phyloP scores from a whole-genome alignment of 2,888 invertebrate species.

The Nephrotoma flavescens region DNA sequence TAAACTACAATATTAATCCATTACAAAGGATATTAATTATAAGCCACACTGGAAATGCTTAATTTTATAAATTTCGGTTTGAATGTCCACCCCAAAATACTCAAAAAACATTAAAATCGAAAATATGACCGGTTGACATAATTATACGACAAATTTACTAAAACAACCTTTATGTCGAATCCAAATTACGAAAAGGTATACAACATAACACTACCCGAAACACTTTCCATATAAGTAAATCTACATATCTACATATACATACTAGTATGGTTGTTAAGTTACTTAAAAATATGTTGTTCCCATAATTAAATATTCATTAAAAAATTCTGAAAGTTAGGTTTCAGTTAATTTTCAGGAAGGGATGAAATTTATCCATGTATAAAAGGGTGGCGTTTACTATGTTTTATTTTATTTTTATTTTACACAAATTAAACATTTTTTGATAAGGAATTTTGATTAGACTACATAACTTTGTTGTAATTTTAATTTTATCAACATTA shows the following conservation, averaged over 20 bases:
- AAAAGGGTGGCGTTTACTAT: neutral
- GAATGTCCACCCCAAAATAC: too few relatives aligned
- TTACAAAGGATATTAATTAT: too few relatives aligned
- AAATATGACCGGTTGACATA: neutral
- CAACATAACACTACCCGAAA: neutral
- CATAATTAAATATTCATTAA: slow-evolving; percentile 4
- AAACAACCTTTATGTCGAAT: neutral
- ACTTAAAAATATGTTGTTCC: neutral
- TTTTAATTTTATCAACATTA: neutral
- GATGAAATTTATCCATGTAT: neutral
- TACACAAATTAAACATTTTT: neutral
- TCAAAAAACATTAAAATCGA: neutral
- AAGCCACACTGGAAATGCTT: too few relatives aligned
- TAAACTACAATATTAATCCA: too few relatives aligned
- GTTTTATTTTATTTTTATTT: neutral
- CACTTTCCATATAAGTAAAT: neutral
- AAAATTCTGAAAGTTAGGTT: neutral
- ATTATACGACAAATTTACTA: neutral
- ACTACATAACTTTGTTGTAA: neutral
- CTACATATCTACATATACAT: too few relatives aligned
- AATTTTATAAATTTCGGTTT: too few relatives aligned
- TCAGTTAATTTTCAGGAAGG: neutral
- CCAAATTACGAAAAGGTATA: neutral
- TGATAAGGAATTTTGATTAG: neutral
- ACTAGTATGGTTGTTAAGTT: neutral